Conservation (phyloP, 2,797 vertebrate species). For the Falco concolor region DNA sequence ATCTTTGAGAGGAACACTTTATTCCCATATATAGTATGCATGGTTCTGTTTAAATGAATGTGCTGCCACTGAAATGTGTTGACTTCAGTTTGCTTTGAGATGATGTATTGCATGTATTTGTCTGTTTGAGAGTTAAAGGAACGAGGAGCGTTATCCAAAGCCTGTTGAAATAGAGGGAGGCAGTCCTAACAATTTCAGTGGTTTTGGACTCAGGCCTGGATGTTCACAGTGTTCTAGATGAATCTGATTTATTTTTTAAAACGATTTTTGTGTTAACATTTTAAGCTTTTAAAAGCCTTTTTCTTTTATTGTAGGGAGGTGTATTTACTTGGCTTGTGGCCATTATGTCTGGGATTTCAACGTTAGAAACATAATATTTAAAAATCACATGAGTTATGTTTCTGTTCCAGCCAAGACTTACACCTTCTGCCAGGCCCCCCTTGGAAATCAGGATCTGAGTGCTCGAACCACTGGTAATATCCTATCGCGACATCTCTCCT, state of each 20-base stretch:
- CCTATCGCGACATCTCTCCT: background rate
- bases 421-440: background rate
- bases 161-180: constrained; percentile 11
- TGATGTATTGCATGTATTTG: constrained; percentile 29
- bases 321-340: constrained; percentile 6
- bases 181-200: background rate
- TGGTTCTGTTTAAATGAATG: constrained; percentile 44
- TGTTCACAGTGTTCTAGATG: constrained; percentile 4
- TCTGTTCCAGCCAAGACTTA: background rate
- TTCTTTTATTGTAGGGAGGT: background rate
- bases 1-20: constrained; percentile 41
- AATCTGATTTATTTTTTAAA: background rate
- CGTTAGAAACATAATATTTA: background rate
- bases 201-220: constrained; percentile 22
- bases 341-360: background rate
- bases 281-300: constrained; percentile 36
- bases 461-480: background rate
- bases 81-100: constrained; percentile 36
- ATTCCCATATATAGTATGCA: constrained; percentile 60
- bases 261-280: constrained; percentile 4
- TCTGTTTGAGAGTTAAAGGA: constrained; percentile 26
- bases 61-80: constrained; percentile 51
- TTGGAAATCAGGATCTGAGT: background rate
- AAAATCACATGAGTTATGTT: background rate
- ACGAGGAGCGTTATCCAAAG: background rate